phyloP scores from a whole-genome alignment of 2,797 vertebrate species.

The Darevskia mixta region DNA sequence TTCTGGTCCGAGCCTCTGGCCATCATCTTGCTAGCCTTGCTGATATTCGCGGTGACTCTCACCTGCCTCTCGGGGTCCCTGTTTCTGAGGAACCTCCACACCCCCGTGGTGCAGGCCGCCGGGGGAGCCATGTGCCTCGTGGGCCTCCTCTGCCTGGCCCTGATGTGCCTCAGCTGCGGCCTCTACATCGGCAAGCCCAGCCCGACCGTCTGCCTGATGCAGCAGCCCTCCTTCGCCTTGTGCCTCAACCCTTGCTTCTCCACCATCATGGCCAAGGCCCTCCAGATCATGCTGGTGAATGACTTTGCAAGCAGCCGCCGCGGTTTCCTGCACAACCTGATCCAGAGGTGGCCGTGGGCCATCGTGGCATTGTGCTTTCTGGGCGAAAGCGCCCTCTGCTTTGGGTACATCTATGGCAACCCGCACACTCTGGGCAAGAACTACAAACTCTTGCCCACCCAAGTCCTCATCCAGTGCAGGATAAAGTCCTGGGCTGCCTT shows the following conservation, averaged over 20 bases:
- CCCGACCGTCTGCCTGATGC: conserved; percentile 75
- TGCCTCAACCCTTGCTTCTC: conserved; percentile 83
- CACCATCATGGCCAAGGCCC: conserved; percentile 79
- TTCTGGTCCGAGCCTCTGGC: conserved; percentile 77
- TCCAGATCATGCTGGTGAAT: conserved; percentile 69
- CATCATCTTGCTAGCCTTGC: conserved; percentile 70
- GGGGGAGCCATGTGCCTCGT: conserved; percentile 81
- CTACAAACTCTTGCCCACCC: conserved; percentile 28
- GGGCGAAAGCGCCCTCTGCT: not conserved
- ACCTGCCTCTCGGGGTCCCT: conserved; percentile 68
- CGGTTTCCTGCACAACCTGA: conserved; percentile 65
- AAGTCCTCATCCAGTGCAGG: conserved; percentile 76
- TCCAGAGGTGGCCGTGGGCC: conserved; percentile 65
- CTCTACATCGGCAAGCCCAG: conserved; percentile 84
- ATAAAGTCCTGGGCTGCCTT: conserved; percentile 79
- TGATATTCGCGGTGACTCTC: conserved; percentile 67
- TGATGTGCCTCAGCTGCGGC: conserved; percentile 79
- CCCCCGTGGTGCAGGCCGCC: conserved; percentile 79
- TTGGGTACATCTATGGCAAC: conserved; percentile 55
- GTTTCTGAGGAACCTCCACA: conserved; percentile 78
- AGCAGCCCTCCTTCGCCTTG: conserved; percentile 75
- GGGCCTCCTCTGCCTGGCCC: conserved; percentile 78
- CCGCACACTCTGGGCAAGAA: conserved; percentile 11
- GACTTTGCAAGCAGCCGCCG: conserved; percentile 81
- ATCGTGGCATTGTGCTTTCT: conserved; percentile 31